Conservation (phyloP, 2,797 vertebrate species). For the Sebastes oblongus region DNA sequence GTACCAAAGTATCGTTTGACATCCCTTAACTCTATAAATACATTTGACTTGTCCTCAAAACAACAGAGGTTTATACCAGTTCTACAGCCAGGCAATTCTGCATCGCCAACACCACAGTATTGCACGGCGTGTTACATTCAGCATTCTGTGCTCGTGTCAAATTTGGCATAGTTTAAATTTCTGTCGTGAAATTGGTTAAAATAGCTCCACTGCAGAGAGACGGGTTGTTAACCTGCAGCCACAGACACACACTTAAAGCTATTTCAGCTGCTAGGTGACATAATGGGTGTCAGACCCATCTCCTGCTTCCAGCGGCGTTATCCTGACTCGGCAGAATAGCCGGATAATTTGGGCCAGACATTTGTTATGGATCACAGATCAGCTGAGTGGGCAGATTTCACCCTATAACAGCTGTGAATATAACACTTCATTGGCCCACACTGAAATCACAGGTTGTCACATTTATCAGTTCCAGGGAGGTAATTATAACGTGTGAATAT, state of each 20-base stretch:
- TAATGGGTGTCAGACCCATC: constrained; percentile 57
- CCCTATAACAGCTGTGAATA: constrained; percentile 15
- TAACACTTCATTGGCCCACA: background rate
- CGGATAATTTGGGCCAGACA: constrained; percentile 40
- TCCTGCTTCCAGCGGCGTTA: constrained; percentile 36
- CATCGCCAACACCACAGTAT: background rate
- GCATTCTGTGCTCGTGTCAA: background rate
- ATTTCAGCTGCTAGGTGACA: constrained; percentile 57
- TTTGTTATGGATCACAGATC: constrained; percentile 60
- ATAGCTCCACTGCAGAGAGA: constrained; percentile 22
- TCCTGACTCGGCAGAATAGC: constrained; percentile 55
- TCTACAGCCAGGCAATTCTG: background rate
- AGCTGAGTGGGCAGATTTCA: constrained; percentile 51
- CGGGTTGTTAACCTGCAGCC: constrained; percentile 38
- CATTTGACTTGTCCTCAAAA: background rate
- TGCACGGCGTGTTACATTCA: background rate
- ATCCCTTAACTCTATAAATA: background rate
- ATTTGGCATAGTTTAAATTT: background rate
- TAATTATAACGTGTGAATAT: background rate
- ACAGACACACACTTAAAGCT: constrained; percentile 25
- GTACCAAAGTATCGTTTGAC: too few species aligned
- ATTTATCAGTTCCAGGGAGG: background rate
- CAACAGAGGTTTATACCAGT: background rate
- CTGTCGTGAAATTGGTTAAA: background rate
- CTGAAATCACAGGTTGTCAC: background rate